Percentiles rank a stretch among this genome's conserved stretches.
phyloP scores from a whole-genome alignment of 2,888 invertebrate genomes.

The Osmoderma eremita region DNA sequence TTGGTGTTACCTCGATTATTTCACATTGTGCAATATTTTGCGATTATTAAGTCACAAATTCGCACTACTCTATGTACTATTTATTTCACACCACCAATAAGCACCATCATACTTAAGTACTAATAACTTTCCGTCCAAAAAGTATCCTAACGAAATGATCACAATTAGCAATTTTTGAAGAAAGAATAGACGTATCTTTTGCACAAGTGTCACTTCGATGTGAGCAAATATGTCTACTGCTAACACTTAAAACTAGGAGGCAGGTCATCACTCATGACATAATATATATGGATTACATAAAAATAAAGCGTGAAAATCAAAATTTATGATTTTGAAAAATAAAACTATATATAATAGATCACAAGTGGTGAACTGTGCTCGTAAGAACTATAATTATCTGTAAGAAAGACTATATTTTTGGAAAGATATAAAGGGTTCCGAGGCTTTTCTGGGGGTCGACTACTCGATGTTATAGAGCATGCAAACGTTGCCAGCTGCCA shows the following conservation, averaged over 20 bases:
- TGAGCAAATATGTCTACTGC: conserved; percentile 18
- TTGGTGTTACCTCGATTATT: conserved; percentile 13
- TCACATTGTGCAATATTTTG: conserved; percentile 8
- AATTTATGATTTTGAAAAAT: background rate
- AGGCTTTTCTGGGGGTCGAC: conserved; percentile 55
- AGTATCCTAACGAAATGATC: conserved; percentile 4
- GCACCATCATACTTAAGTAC: conserved; percentile 22
- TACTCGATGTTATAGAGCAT: conserved; percentile 64
- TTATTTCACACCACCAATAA: conserved; percentile 24
- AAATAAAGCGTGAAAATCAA: background rate
- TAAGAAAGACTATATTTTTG: conserved; percentile 11
- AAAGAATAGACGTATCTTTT: background rate
- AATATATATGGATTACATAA: background rate
- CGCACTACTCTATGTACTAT: background rate
- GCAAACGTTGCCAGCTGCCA: conserved; percentile 61
- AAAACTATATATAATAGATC: background rate
- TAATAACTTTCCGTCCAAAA: conserved; percentile 3
- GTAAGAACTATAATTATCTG: conserved; percentile 25
- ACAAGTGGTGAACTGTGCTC: conserved; percentile 11
- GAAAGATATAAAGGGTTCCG: conserved; percentile 42
- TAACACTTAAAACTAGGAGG: conserved; percentile 7
- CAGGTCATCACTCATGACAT: conserved; percentile 3
- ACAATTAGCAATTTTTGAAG: background rate
- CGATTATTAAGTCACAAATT: conserved; percentile 1
- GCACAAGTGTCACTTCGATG: conserved; percentile 12